A percentile compares a stretch with the other conserved stretches of the same genome.
Conservation (phyloP, 2,113 vertebrate genomes). For the Turdus rufiventris region DNA sequence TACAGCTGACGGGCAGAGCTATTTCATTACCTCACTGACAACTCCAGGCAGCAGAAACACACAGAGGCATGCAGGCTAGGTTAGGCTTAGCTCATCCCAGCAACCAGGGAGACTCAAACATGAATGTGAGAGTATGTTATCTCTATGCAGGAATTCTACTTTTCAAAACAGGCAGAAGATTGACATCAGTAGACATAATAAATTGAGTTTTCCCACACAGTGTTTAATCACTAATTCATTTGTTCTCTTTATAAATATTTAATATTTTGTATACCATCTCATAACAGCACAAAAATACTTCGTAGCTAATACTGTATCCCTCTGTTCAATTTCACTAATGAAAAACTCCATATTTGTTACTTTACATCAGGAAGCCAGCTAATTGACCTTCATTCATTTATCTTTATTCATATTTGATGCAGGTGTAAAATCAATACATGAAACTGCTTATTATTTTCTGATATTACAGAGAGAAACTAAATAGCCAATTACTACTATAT, state of each 20-base stretch:
- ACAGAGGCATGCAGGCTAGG: accelerated
- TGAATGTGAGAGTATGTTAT: neutral
- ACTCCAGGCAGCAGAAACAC: neutral
- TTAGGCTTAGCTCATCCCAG: neutral
- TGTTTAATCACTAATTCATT: neutral
- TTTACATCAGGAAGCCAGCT: neutral
- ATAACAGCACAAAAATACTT: neutral
- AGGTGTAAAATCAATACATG: neutral
- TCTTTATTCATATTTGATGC: neutral
- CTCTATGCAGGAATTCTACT: neutral
- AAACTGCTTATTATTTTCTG: neutral
- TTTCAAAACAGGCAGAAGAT: neutral
- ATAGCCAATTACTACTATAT: neutral
- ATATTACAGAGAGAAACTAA: neutral
- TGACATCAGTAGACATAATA: neutral
- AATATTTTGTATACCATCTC: neutral
- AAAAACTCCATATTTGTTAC: neutral
- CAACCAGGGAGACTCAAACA: accelerated
- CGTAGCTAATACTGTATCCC: neutral
- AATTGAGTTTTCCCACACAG: neutral
- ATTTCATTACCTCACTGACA: neutral
- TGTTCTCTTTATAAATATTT: neutral
- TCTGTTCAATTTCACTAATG: neutral
- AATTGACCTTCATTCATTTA: neutral
- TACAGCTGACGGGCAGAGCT: neutral